Percentiles rank a stretch among this genome's conserved stretches.
These are phyloP conservation scores for Sylvia atricapilla DNA, from an alignment of 2,113 vertebrate species.

Conservation along the genomic window DNA sequence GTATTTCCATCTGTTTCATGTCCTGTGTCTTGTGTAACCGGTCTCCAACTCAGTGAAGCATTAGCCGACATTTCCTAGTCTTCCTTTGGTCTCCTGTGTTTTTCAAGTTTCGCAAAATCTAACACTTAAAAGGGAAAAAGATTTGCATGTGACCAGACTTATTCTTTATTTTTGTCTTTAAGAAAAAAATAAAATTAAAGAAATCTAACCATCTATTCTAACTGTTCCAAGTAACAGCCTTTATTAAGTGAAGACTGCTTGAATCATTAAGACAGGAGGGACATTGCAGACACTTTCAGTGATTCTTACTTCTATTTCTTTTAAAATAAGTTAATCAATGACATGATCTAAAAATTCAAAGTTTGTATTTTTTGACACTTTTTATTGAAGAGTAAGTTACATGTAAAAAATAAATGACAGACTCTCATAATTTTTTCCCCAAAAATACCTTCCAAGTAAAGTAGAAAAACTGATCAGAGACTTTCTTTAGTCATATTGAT, in stretches of 20 bases:
- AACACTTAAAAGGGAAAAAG: neutral
- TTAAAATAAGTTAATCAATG: neutral
- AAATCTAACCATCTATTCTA: neutral
- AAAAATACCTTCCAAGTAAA: neutral
- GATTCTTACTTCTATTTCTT: neutral
- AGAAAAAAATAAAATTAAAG: neutral
- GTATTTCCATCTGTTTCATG: neutral
- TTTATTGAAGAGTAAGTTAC: neutral
- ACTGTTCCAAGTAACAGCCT: neutral
- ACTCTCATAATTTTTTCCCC: neutral
- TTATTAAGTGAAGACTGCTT: neutral
- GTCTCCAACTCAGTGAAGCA: neutral
- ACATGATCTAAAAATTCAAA: neutral
- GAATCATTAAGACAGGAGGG: neutral
- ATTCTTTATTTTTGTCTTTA: neutral
- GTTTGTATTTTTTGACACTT: neutral
- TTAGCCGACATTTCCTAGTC: neutral
- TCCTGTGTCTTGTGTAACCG: neutral
- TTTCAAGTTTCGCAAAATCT: neutral
- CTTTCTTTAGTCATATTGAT: neutral
- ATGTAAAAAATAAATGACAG: neutral
- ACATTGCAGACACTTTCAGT: neutral
- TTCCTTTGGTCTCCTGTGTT: neutral
- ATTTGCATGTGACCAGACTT: too few species aligned
- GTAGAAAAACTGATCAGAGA: neutral